phyloP scores from a whole-genome alignment of 2,797 vertebrate genomes.

The Lutjanus campechanus region DNA sequence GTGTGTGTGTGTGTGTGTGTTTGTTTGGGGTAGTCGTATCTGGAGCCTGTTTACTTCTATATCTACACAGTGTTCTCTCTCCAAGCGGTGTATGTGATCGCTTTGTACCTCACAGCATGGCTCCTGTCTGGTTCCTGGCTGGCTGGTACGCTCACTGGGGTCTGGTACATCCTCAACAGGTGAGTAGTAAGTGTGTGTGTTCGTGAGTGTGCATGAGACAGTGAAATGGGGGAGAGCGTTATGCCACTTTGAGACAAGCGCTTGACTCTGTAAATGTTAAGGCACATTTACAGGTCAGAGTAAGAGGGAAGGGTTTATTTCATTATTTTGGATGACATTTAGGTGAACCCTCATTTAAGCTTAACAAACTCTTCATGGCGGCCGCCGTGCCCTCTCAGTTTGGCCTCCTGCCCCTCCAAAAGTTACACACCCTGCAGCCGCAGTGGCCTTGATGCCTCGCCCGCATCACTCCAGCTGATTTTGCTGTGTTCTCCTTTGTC shows the following conservation, averaged over 20 bases:
- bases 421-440: too few species aligned
- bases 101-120: slow-evolving; percentile 95
- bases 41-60: slow-evolving; percentile 99
- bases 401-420: too few species aligned
- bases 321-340: background rate
- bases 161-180: slow-evolving; percentile 98
- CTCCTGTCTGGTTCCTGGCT: slow-evolving; percentile 96
- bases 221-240: background rate
- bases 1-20: slow-evolving; percentile 49
- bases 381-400: too few species aligned
- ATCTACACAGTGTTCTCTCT: slow-evolving; percentile 98
- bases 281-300: background rate
- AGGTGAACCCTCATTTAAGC: background rate
- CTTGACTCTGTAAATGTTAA: slow-evolving; percentile 5
- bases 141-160: slow-evolving; percentile 90
- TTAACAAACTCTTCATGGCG: too few species aligned
- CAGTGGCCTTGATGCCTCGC: too few species aligned
- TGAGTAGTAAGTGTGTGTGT: slow-evolving; percentile 56
- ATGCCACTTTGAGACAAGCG: background rate
- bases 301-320: background rate
- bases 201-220: background rate
- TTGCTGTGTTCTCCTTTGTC: too few species aligned
- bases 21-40: slow-evolving; percentile 87
- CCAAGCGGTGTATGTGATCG: slow-evolving; percentile 94
- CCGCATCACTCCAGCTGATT: too few species aligned